Evolutionary conservation across 2,888 invertebrate species (phyloP).

Genomic region (Noctua fimbriata): DNA sequence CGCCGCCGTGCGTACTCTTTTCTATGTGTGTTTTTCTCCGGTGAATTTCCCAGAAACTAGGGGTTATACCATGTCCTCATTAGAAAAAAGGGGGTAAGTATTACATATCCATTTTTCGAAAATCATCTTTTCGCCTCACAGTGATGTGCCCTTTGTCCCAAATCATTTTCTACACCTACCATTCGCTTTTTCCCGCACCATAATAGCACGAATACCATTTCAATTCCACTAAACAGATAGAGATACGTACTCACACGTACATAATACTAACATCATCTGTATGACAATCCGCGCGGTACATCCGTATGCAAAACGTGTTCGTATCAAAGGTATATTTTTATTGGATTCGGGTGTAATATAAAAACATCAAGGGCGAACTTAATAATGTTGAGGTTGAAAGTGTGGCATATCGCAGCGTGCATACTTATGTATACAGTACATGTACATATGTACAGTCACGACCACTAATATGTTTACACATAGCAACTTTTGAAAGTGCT

Average conservation of each 20-base stretch:
- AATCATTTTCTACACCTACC: not conserved
- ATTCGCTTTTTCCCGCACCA: not conserved
- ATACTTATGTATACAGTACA: not conserved
- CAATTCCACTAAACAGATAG: constrained; percentile 8
- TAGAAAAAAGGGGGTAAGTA: not conserved
- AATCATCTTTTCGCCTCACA: not conserved
- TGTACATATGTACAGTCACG: not conserved
- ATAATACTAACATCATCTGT: constrained; percentile 33
- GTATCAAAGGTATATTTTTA: constrained; percentile 69
- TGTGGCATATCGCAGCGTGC: constrained; percentile 29
- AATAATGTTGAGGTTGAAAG: constrained; percentile 65
- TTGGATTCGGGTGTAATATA: constrained; percentile 67
- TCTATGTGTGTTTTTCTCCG: not conserved
- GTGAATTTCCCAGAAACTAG: not conserved
- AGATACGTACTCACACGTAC: not conserved
- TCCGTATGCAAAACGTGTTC: constrained; percentile 62
- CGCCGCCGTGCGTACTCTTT: no score
- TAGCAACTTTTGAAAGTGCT: not conserved
- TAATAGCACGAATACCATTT: not conserved
- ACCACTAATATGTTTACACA: not conserved
- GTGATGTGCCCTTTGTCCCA: not conserved
- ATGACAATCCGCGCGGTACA: constrained; percentile 40
- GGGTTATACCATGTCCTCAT: not conserved
- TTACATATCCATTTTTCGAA: not conserved
- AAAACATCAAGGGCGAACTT: constrained; percentile 66